Evolutionary conservation across 2,797 vertebrate genomes (phyloP), one percentile per base, ranked within the genome.

Genomic region (Lophius americanus): DNA sequence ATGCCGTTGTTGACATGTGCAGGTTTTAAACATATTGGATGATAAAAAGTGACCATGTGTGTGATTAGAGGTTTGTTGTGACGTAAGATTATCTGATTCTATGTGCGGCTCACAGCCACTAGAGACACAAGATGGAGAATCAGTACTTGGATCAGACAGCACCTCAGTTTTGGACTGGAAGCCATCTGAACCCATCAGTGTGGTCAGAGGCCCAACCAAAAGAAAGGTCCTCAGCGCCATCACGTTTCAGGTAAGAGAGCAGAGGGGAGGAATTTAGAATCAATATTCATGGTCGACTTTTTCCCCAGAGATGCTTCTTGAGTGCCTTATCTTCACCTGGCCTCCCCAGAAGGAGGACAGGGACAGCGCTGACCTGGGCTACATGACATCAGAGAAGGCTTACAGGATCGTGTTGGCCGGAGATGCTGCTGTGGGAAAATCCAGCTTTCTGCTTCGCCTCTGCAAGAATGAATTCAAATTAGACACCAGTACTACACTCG

Each of bases 391-490:
- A 10, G 95, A 96, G 71, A 98, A 96, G 68, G 91, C 95, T 44
- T 97, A 95, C 88, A 96, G 96, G 91, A 96, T 99, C 3, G 96
- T 99, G 60, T 90, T 99, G 74, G 96, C 96, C 2, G 96, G 97
- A 62, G 97, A 98, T 0, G 96, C 97, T 36, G 96, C 96, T 0
- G 97, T 99, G 74, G 98, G 98, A 52, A 99, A 99, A 85, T 98
- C 97, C 68, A 98, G 98, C 88, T 99, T 99, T 84, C 94, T 99
- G 68, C 93, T 94, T 67, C 95, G 98, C 48, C 95, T 99, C 78
- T 99, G 97, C 92, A 98, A 98, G 92, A 98, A 99, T 10, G 96
- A 99, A 87, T 99, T 99, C 88, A 94, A 92, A 77, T 86, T 93
- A 52, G 95, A 93, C 79, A 94, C 92, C 64, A 95, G 94, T 60